These are phyloP conservation scores for Setophaga kirtlandii DNA, from an alignment of 2,113 vertebrate genomes.

Conservation along the genomic window DNA sequence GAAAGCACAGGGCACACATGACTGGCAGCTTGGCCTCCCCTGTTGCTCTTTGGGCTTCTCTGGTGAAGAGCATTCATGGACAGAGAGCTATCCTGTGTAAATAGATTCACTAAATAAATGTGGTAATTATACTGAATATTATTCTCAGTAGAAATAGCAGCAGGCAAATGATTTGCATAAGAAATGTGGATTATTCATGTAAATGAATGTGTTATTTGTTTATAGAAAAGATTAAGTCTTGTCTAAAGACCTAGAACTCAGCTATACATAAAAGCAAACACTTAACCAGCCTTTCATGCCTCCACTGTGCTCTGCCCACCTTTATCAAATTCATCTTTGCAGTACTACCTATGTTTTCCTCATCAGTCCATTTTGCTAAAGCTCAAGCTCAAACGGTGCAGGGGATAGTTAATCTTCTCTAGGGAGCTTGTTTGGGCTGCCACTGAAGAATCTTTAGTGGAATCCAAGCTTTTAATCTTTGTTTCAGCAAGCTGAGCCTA, in stretches of 20 bases:
- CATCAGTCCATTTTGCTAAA: background rate
- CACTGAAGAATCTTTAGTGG: background rate
- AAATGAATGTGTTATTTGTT: slow-evolving; percentile 67
- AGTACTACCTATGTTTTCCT: background rate
- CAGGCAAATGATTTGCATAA: slow-evolving; percentile 68
- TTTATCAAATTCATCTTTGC: background rate
- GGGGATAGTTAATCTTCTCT: background rate
- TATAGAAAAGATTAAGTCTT: slow-evolving; percentile 63
- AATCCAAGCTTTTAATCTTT: background rate
- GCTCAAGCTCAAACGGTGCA: background rate
- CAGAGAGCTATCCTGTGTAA: slow-evolving; percentile 43
- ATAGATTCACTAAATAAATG: slow-evolving; percentile 65
- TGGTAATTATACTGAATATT: slow-evolving; percentile 67
- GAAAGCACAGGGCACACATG: background rate
- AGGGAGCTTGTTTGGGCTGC: background rate
- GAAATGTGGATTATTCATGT: slow-evolving; percentile 69
- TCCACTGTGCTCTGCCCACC: background rate
- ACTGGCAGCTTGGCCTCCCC: slow-evolving; percentile 29
- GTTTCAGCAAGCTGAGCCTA: background rate
- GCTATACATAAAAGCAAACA: background rate
- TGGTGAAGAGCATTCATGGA: slow-evolving; percentile 10
- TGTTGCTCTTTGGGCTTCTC: slow-evolving; percentile 27
- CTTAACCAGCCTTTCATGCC: background rate
- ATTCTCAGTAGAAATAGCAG: slow-evolving; percentile 63
- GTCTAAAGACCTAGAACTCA: slow-evolving; percentile 59